phyloP scores from a whole-genome alignment of 2,797 vertebrate genomes.

The Neosilurus hyrtlii region DNA sequence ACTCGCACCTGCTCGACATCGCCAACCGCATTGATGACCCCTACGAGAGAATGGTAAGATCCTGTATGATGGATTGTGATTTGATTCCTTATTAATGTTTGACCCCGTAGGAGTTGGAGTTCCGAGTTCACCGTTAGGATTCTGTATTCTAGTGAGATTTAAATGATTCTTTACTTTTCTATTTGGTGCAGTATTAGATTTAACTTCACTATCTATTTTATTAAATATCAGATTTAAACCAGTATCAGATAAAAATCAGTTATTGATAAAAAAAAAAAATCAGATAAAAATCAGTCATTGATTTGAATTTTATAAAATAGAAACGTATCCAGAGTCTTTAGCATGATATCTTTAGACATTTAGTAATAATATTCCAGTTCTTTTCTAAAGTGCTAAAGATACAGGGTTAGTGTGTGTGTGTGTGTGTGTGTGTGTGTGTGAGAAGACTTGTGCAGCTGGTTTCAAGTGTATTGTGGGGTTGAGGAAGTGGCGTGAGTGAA shows the following conservation, averaged over 20 bases:
- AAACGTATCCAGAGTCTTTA: too few relatives aligned
- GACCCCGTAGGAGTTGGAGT: too few relatives aligned
- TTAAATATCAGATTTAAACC: not conserved
- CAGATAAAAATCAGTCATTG: not conserved
- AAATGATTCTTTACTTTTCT: not conserved
- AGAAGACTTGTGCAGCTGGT: not conserved
- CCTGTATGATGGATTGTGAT: not conserved
- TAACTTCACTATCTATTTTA: not conserved
- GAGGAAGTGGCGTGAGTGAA: not conserved
- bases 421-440: not conserved
- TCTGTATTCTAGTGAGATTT: not conserved
- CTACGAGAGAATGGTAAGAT: conserved; percentile 83
- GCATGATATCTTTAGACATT: too few relatives aligned
- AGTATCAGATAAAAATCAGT: too few relatives aligned
- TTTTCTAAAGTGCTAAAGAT: not conserved
- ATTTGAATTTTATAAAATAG: too few relatives aligned
- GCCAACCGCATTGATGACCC: conserved; percentile 80
- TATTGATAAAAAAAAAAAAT: too few relatives aligned
- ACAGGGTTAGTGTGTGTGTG: not conserved
- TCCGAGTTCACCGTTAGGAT: not conserved
- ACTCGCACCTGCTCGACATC: conserved; percentile 80
- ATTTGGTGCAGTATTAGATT: not conserved
- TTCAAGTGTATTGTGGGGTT: not conserved
- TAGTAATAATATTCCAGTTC: too few relatives aligned
- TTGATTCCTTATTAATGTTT: not conserved